Base-by-base conservation (phyloP, 2,797 vertebrate genomes). In the Poecilia wingei region DNA sequence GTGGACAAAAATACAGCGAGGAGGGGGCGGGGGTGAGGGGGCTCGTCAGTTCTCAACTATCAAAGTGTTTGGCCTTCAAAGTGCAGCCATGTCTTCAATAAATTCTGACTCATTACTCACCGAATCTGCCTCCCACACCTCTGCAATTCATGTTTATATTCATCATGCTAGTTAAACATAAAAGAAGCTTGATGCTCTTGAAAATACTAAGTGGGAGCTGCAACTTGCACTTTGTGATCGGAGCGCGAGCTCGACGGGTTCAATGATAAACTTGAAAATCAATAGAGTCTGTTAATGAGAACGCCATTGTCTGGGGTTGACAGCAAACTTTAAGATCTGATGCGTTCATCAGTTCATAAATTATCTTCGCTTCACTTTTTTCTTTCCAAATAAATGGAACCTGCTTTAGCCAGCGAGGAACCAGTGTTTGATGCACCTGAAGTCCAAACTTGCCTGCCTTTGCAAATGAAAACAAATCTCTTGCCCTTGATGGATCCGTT, bases 101-200 rank as follows among this genome's bases (percentile, higher is more conserved):
- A 83, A 89, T 87, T 84, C 84, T 74, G 69, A 87, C 83, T 89
- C 89, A 86, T 93, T 91, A 87, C 85, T 79, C 79, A 69, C 72
- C 46, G 83, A 90, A 91, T 89, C 83, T 81, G 86, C 82, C 82
- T 86, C 78, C 79, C 33, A 86, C 91, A 92, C 87, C 90, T 93
- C 92, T 81, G 92, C 89, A 89, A 86, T 91, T 89, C 92, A 93
- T 92, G 89, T 91, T 91, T 93, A 89, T 92, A 93, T 92, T 91
- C 91, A 92, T 92, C 81, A 82, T 59, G 68, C 89, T 84, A 83
- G 90, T 90, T 91, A 86, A 80, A 90, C 83, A 84, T 83, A 86
- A 88, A 87, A 91, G 69, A 82, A 78, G 82, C 82, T 68, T 59
- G 79, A 89, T 33, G 59, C 82, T 88, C 83, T 74, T 77, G 89